Base-by-base conservation (phyloP, 1,140 invertebrate species). In the Mamestra configurata region DNA sequence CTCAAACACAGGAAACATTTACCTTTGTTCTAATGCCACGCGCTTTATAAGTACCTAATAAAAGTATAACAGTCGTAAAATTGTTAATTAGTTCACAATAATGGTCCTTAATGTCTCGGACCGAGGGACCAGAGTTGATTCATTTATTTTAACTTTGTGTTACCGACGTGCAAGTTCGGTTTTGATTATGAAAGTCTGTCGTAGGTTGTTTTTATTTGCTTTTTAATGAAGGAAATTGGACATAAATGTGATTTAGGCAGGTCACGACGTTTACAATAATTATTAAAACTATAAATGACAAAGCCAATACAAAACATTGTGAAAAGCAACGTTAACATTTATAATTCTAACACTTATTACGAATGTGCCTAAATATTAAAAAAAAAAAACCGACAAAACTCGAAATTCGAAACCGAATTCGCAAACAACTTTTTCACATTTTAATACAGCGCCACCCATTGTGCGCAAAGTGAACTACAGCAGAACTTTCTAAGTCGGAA, bases 1-100 rank as follows among this genome's bases (percentile, higher is more conserved):
- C 79, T 82, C 80, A 82, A 86, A 84, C 84, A 85, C 89, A 89
- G 90, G 90, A 92, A 90, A 83, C 84, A 81, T 82, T 90, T 85
- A 87, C 81, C 80, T 82, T 85, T 89, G 85, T 84, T 84, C 80
- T 82, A 84, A 84, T 90, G 87, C 84, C 88, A 86, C 88, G 86
- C 83, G 84, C 64, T 75, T 59, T 53, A 35, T 76, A 61, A 76
- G 73, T 76, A 51, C 73, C 55, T 64, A 27, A 64, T 76, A 76
- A 76, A 76, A 75, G 55, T 43, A 64, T 76, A 49, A 49, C 27
- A 61, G 43, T 76, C 57, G 43, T 76, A 76, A 76, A 76, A 49
- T 46, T 76, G 37, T 49, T 76, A 76, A 61, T 76, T 61, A 76
- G 22, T 7, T 40, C 27, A 20, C 40, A 76, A 76, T 64, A 43